Base-by-base conservation (phyloP, 92 coral and sea anemone genomes). In the Epizoanthus scotinus region DNA sequence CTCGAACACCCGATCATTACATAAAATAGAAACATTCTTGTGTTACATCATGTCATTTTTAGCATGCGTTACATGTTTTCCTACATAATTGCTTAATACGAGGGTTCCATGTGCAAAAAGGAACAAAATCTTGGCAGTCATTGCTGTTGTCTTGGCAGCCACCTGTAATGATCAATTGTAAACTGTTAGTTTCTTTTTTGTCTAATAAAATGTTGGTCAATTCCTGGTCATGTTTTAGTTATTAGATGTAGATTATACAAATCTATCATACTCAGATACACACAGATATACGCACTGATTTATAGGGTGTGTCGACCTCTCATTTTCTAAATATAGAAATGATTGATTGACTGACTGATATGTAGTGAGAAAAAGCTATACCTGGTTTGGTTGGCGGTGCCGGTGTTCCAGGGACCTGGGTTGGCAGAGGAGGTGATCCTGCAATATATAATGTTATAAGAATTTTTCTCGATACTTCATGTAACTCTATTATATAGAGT, bases 41-140 rank as follows among this genome's bases (percentile, higher is more conserved):
- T 3, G 42, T 63, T 28, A 25, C 67, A 9, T 19, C 29, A 47
- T 24, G 7, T 4, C 10, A 63, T 8, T 4, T 18, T 63, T 20
- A 63, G 42, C 70, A 64, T 20, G 34, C 44, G 38, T 27, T 9
- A 31, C 70, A 64, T 15, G 70, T 15, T 20, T 64, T 64, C 70
- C 8, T 64, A 20, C 70, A 64, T n/a, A 64, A 25, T n/a, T 64
- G 31, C 36, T 14, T 64, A 8, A 64, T 64, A 10, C 14, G 31
- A 47, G 19, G 21, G 12, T 64, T 64, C 70, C 70, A 64, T 40
- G 3, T 64, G 70, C 70, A 64, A 38, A 64, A 64, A 9, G 47
- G 0, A 40, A 64, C n/a, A 64, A 64, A 64, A 14, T 40, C 36
- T 64, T 20, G 40, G 70, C 70, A 64, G 47, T 64, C 47, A 0